These are phyloP conservation scores for Hypothenemus hampei DNA, from an alignment of 1,140 invertebrate genomes.

Conservation along the genomic window DNA sequence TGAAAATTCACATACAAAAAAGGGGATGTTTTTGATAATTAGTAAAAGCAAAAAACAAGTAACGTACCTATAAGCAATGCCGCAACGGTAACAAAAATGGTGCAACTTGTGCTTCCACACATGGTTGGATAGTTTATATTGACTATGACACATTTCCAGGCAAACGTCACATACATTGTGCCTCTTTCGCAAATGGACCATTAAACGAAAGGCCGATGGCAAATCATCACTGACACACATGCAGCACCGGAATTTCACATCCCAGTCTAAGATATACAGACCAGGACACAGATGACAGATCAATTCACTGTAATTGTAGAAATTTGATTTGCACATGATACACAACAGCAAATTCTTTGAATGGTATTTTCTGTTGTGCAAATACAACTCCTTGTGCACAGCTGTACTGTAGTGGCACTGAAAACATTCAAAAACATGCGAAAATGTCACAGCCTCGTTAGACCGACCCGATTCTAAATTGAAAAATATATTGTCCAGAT, in stretches of 20 bases:
- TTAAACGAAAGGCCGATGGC: constrained; percentile 75
- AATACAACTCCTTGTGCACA: constrained; percentile 74
- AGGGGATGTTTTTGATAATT: neutral
- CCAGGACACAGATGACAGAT: constrained; percentile 80
- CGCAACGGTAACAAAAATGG: constrained; percentile 79
- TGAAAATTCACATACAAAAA: constrained; percentile 2
- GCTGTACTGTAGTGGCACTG: constrained; percentile 71
- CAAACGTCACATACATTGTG: constrained; percentile 83
- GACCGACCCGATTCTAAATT: constrained; percentile 54
- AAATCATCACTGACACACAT: constrained; percentile 66
- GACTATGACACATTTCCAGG: constrained; percentile 70
- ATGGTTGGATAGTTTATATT: constrained; percentile 73
- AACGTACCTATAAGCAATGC: constrained; percentile 64
- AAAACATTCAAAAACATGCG: constrained; percentile 74
- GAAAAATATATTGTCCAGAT: constrained; percentile 59
- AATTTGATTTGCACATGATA: constrained; percentile 79
- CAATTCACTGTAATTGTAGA: constrained; percentile 79
- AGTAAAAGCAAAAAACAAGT: too few species aligned
- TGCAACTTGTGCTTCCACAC: constrained; percentile 85
- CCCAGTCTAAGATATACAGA: constrained; percentile 59
- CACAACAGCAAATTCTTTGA: constrained; percentile 73
- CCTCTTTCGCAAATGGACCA: constrained; percentile 77
- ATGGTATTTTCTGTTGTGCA: constrained; percentile 79
- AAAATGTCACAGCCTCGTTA: constrained; percentile 50
- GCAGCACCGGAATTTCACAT: constrained; percentile 66